phyloP scores from a whole-genome alignment of 2,888 invertebrate species.

The Odontocerum albicorne region DNA sequence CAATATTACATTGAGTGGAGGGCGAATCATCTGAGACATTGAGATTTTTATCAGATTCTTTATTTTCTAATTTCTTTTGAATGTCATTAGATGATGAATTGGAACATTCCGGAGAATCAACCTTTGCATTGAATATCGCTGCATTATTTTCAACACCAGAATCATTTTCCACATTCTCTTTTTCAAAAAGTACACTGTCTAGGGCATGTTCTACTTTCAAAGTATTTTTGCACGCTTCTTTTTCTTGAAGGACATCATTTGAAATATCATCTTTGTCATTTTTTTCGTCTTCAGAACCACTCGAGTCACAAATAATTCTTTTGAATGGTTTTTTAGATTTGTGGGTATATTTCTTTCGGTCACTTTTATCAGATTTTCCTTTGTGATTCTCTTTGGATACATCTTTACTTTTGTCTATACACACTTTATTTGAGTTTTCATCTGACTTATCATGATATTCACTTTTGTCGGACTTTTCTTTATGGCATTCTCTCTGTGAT shows the following conservation, averaged over 20 bases:
- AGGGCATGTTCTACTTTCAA: too few relatives aligned
- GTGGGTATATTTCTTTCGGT: too few relatives aligned
- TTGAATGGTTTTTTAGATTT: too few relatives aligned
- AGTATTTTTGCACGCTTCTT: not conserved
- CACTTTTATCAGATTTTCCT: too few relatives aligned
- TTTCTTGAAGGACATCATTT: not conserved
- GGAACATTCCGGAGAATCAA: not conserved
- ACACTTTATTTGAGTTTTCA: not conserved
- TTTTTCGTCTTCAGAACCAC: not conserved
- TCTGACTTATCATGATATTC: not conserved
- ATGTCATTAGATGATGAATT: not conserved
- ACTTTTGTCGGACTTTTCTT: too few relatives aligned
- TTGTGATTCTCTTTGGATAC: not conserved
- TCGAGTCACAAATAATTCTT: too few relatives aligned
- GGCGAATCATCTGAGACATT: not conserved
- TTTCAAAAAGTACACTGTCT: too few relatives aligned
- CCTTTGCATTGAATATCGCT: not conserved
- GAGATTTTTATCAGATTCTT: not conserved
- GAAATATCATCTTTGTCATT: not conserved
- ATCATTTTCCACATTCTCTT: not conserved
- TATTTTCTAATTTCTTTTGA: slow-evolving; percentile 1
- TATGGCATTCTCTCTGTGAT: too few relatives aligned
- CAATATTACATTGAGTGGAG: not conserved
- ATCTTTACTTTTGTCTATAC: not conserved
- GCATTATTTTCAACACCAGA: not conserved